Percentiles rank a stretch among this genome's conserved stretches.
These are phyloP conservation scores for Ophion costatus DNA, from an alignment of 2,888 invertebrate genomes.

Conservation along the genomic window DNA sequence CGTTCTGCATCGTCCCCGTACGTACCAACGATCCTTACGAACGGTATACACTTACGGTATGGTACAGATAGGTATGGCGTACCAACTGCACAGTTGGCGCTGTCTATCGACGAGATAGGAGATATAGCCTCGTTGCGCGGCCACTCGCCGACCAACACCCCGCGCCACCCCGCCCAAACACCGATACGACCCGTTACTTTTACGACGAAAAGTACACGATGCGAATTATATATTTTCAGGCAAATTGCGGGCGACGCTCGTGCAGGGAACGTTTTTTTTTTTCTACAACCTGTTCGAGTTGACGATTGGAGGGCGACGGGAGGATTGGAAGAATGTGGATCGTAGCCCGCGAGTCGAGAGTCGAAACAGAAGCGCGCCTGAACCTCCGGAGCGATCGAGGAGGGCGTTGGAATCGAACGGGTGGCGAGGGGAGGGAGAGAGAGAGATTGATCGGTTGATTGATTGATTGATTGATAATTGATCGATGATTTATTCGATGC, in stretches of 20 bases:
- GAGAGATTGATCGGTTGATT: neutral
- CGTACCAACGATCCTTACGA: slow-evolving; percentile 49
- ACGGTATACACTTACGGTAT: slow-evolving; percentile 16
- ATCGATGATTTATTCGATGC: too few species aligned
- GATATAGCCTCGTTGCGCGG: neutral
- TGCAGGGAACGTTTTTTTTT: neutral
- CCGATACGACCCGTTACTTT: neutral
- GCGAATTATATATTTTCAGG: neutral
- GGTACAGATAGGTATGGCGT: neutral
- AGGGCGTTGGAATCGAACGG: slow-evolving; percentile 1
- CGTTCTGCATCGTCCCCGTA: slow-evolving; percentile 67
- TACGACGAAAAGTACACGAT: neutral
- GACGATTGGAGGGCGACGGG: slow-evolving; percentile 9
- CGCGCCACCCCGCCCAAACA: neutral
- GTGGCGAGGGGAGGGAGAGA: slow-evolving; percentile 15
- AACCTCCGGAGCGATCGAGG: slow-evolving; percentile 48
- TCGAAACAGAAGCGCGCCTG: slow-evolving; percentile 52
- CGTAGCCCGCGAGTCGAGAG: slow-evolving; percentile 27
- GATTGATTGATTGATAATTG: too few species aligned
- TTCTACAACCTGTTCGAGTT: too few species aligned
- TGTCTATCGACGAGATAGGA: slow-evolving; percentile 2
- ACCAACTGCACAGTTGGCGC: neutral
- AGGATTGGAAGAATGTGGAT: slow-evolving; percentile 3
- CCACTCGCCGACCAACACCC: neutral
- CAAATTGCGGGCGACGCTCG: neutral